These are phyloP conservation scores for Mythimna vitellina DNA, from an alignment of 2,888 invertebrate genomes.

Conservation along the genomic window DNA sequence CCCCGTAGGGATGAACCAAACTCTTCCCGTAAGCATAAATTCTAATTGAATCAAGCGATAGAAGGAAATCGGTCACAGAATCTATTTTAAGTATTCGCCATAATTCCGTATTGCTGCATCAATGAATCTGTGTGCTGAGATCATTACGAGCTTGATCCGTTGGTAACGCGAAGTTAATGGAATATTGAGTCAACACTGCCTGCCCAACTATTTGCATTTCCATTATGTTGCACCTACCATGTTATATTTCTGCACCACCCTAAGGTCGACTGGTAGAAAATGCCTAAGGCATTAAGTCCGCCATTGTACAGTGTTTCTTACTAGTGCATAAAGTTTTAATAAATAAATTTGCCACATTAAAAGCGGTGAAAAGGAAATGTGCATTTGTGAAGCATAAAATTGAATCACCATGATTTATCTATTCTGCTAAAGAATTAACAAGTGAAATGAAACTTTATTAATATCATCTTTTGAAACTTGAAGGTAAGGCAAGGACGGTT, in stretches of 20 bases:
- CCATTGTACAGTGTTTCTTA: no score
- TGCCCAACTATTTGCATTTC: no score
- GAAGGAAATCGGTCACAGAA: conserved; percentile 27
- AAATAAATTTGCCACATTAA: conserved; percentile 10
- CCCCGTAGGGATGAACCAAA: no score
- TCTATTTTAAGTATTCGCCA: not conserved
- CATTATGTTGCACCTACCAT: no score
- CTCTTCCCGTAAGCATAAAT: not conserved
- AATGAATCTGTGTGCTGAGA: not conserved
- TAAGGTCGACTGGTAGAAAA: no score
- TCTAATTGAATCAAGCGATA: not conserved
- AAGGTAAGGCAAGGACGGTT: not conserved
- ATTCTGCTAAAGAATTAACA: not conserved
- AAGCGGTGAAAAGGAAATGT: not conserved
- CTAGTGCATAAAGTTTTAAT: no score
- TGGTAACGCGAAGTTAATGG: not conserved
- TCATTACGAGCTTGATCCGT: not conserved
- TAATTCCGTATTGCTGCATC: not conserved
- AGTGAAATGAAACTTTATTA: not conserved
- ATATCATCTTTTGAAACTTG: not conserved
- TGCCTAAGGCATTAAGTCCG: no score
- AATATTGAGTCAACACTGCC: not conserved
- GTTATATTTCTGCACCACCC: no score
- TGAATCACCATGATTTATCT: not conserved
- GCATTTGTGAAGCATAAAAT: not conserved